These are phyloP conservation scores for Lacerta viridis DNA, from an alignment of 2,797 vertebrate species.

Conservation along the genomic window DNA sequence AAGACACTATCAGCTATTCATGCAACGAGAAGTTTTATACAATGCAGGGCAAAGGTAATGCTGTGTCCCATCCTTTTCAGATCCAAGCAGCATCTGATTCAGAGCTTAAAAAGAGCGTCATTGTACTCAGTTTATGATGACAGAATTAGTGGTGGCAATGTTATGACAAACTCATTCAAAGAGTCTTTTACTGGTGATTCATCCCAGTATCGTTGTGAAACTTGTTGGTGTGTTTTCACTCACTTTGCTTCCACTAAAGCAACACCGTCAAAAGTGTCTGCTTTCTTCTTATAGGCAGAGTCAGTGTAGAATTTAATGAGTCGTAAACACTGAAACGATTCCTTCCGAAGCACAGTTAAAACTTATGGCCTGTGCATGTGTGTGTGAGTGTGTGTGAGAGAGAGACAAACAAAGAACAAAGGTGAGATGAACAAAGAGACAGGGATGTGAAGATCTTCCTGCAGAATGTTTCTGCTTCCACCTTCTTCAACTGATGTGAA, in stretches of 20 bases:
- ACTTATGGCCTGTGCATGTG: too few species aligned
- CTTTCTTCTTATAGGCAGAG: neutral
- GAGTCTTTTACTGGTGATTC: neutral
- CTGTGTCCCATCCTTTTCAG: constrained; percentile 62
- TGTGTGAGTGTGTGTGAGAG: too few species aligned
- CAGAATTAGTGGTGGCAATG: neutral
- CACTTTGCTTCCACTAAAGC: neutral
- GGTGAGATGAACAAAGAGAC: too few species aligned
- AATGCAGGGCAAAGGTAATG: constrained; percentile 72
- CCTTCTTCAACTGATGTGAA: too few species aligned
- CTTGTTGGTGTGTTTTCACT: neutral
- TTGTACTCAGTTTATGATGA: neutral
- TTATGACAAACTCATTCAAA: neutral
- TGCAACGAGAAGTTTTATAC: constrained; percentile 87
- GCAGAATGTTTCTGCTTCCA: too few species aligned
- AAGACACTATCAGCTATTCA: constrained; percentile 77
- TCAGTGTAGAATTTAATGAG: neutral
- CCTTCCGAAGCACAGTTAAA: neutral
- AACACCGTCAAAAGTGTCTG: neutral
- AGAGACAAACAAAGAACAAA: too few species aligned
- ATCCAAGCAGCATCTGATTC: neutral
- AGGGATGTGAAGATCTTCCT: too few species aligned
- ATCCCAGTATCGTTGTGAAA: neutral
- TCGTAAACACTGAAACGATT: neutral
- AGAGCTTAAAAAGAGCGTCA: constrained; percentile 14